phyloP scores from a whole-genome alignment of 1,140 invertebrate species.

The Brachionus sp. region DNA sequence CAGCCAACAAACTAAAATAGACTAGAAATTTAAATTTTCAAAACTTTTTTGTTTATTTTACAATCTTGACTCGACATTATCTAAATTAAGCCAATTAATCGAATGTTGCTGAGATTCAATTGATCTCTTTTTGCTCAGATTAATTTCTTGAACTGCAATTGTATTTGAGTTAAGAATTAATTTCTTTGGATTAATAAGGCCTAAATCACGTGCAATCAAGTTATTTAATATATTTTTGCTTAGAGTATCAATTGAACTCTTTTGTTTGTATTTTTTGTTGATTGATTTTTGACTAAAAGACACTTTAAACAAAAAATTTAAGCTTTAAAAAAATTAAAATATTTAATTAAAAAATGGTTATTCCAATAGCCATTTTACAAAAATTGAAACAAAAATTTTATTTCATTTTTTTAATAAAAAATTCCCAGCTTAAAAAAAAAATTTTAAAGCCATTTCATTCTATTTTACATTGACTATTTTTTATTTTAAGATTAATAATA shows the following conservation, averaged over 20 bases:
- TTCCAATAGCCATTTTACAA: not conserved
- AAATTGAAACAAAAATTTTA: not conserved
- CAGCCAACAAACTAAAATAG: not conserved
- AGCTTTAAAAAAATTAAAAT: not conserved
- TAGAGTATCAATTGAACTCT: not conserved
- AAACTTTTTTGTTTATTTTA: not conserved
- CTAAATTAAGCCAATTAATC: slow-evolving; percentile 25
- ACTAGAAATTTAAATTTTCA: not conserved
- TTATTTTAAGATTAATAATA: not conserved
- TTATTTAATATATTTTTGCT: slow-evolving; percentile 26
- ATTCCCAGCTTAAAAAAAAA: not conserved
- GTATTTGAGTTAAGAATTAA: slow-evolving; percentile 15
- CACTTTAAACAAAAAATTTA: not conserved
- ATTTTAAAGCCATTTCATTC: not conserved
- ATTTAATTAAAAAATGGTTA: not conserved
- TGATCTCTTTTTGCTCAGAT: not conserved
- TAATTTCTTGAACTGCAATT: not conserved
- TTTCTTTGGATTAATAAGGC: not conserved
- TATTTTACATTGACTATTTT: not conserved
- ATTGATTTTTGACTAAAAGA: not conserved
- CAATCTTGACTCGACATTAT: slow-evolving; percentile 22
- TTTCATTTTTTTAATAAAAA: not conserved
- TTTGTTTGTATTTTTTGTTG: not conserved
- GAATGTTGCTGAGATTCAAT: slow-evolving; percentile 25
- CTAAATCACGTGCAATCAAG: not conserved